Evolutionary conservation across 2,888 invertebrate genomes (phyloP).

Genomic region (Epistrophella euchroma): DNA sequence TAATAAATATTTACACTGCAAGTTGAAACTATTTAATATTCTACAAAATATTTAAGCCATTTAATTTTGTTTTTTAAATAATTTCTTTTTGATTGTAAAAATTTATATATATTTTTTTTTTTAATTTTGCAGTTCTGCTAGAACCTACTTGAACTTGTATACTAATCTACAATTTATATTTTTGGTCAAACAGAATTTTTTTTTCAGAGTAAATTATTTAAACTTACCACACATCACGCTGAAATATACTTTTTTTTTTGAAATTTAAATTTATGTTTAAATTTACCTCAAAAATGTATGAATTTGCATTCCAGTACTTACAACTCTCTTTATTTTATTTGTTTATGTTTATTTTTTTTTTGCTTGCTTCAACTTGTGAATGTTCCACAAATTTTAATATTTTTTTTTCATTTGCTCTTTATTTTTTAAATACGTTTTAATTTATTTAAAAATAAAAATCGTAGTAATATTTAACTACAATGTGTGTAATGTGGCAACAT

Average conservation of each 20-base stretch:
- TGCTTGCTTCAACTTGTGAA: conserved; percentile 83
- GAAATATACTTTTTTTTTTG: conserved; percentile 70
- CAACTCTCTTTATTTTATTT: conserved; percentile 62
- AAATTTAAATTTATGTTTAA: conserved; percentile 54
- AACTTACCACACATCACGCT: conserved; percentile 77
- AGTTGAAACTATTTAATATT: conserved; percentile 63
- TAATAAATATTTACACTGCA: conserved; percentile 71
- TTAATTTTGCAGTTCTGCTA: conserved; percentile 66
- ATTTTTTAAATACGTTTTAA: conserved; percentile 76
- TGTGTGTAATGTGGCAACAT: conserved; percentile 81
- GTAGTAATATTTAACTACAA: conserved; percentile 28
- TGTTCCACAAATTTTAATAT: conserved; percentile 81
- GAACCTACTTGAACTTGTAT: conserved; percentile 73
- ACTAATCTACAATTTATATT: conserved; percentile 65
- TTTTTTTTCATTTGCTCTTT: conserved; percentile 34
- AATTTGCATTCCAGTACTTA: conserved; percentile 75
- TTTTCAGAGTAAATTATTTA: conserved; percentile 59
- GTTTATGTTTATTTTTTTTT: conserved; percentile 39
- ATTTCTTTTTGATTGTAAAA: conserved; percentile 33
- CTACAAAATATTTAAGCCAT: conserved; percentile 70
- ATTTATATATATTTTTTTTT: conserved; percentile 17
- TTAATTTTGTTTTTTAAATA: conserved; percentile 13
- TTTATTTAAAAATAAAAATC: conserved; percentile 67
- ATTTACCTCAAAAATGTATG: conserved; percentile 72
- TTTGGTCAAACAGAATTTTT: conserved; percentile 63